Base-by-base conservation (phyloP, 1,140 invertebrate genomes). In the Lepidurus couesii region DNA sequence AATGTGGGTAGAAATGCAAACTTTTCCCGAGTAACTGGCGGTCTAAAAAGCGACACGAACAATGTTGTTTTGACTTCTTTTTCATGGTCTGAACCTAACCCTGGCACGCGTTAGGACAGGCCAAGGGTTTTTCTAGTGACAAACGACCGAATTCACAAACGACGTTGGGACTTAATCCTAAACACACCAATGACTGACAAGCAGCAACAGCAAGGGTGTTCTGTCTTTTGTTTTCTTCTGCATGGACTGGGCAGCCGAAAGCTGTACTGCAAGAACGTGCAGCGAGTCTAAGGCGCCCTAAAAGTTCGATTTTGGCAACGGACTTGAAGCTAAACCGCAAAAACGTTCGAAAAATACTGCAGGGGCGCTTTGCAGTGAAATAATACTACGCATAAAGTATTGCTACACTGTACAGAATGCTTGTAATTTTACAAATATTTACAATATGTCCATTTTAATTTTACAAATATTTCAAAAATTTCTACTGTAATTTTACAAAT, bases 131-230 rank as follows among this genome's bases (percentile, higher is more conserved):
- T 65, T 65, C 53, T 7, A 65, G 53, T 21, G 53, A 65, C 53
- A 65, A 65, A 65, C 21, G 53, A 65, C 21, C 53, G 53, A 65
- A 65, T 65, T 65, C 53, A 65, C 53, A 65, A 65, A 65, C 53
- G 53, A 65, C 53, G 53, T 65, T 21, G 45, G 10, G 45, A 16
- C 1, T 47, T 47, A 11, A 47, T n/a, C 16, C 53, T 65, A n/a
- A 5, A 65, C 9, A 65, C 53, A 21, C 21, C 53, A n/a, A 65
- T 21, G 65, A 83, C 44, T 77, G 83, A 83, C 78, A 83, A 82
- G 76, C 84, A 84, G 53, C 21, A 0, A 65, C 13, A 21, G 53
- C 6, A 16, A 21, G 6, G 13, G 16, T 65, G n/a, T n/a, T 53
- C 5, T 65, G 8, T 7, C 53, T 4, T 21, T 4, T 21, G 16